Evolutionary conservation across 2,113 vertebrate genomes (phyloP).

Genomic region (Erinaceus europaeus): DNA sequence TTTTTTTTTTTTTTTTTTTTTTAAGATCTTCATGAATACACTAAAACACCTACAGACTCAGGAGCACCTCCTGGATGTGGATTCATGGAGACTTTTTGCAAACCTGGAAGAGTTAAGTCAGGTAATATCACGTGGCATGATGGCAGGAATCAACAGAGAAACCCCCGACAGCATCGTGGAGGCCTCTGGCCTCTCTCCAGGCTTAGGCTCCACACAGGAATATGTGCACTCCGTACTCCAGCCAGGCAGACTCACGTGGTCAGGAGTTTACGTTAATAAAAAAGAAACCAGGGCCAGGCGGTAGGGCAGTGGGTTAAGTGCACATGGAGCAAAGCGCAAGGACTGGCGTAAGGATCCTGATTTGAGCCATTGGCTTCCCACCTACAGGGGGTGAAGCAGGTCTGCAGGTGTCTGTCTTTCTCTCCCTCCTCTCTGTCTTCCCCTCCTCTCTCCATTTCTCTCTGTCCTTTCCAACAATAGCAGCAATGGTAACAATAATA

Average conservation of each 20-base stretch:
- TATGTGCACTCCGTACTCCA: neutral
- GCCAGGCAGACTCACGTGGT: no score
- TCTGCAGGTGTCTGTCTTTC: no score
- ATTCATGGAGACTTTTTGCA: constrained; percentile 89
- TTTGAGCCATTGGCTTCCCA: no score
- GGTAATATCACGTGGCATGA: constrained; percentile 79
- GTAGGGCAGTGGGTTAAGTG: no score
- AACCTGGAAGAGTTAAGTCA: constrained; percentile 92
- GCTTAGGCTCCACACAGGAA: neutral
- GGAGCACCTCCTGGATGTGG: constrained; percentile 87
- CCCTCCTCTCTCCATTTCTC: no score
- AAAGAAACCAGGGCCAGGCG: no score
- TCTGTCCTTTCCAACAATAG: no score
- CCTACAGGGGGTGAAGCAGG: no score
- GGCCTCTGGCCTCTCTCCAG: neutral
- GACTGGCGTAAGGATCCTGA: no score
- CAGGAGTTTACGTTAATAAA: neutral
- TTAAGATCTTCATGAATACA: constrained; percentile 90
- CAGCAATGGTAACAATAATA: no score
- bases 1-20: constrained; percentile 47
- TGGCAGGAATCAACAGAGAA: neutral
- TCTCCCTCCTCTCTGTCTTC: no score
- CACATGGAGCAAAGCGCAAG: no score
- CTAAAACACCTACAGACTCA: constrained; percentile 86
- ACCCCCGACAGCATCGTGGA: neutral